These are phyloP conservation scores for Leiothrix lutea DNA, from an alignment of 2,113 vertebrate species.

Conservation along the genomic window DNA sequence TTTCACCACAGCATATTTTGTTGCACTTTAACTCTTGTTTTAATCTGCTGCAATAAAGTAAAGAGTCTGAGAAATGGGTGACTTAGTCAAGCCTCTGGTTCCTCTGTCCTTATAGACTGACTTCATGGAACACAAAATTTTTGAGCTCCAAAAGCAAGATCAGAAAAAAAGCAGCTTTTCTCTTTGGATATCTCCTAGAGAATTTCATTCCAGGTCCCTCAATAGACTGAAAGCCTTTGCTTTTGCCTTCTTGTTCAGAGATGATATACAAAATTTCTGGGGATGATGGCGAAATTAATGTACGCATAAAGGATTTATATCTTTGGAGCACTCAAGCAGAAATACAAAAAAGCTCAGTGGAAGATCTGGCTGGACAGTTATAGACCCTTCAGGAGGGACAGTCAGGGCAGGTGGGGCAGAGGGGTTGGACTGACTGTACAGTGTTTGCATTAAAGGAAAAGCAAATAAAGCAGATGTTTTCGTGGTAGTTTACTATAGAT, in stretches of 20 bases:
- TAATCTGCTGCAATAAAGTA: not conserved
- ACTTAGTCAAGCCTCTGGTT: not conserved
- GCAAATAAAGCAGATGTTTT: not conserved
- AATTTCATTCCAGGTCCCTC: not conserved
- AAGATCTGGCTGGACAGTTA: not conserved
- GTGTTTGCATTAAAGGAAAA: not conserved
- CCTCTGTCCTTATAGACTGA: not conserved
- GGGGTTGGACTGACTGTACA: not conserved
- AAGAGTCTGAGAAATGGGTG: not conserved
- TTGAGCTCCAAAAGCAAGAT: not conserved
- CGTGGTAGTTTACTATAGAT: not conserved
- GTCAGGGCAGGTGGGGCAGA: rapidly evolving
- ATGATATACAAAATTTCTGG: not conserved
- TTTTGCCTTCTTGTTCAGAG: not conserved
- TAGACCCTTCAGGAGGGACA: not conserved
- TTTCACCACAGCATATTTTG: not conserved
- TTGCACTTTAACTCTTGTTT: not conserved
- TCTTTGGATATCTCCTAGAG: not conserved
- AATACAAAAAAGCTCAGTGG: not conserved
- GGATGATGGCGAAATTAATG: not conserved
- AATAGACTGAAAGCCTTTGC: not conserved
- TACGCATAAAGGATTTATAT: not conserved
- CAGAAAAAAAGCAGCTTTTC: not conserved
- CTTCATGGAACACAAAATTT: not conserved
- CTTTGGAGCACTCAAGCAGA: not conserved